phyloP scores from a whole-genome alignment of 2,888 invertebrate genomes.

The Nephrocerus scutellatus region DNA sequence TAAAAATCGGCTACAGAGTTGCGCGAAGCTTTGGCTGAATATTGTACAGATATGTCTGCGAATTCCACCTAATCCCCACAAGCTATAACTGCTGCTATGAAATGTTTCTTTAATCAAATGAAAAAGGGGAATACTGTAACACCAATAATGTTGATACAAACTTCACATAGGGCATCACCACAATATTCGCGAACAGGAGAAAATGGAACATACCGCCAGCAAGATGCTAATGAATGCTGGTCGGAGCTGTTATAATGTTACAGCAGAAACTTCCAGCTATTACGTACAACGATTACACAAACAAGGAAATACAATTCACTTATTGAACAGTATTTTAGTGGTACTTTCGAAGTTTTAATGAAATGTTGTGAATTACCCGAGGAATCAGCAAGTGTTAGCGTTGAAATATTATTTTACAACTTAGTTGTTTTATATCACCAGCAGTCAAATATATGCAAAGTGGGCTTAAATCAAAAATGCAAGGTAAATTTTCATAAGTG shows the following conservation, averaged over 20 bases:
- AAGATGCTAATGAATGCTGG: slow-evolving; percentile 99
- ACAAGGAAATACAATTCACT: too few species aligned
- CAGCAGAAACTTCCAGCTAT: slow-evolving; percentile 76
- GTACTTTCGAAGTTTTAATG: slow-evolving; percentile 79
- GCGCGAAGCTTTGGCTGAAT: slow-evolving; percentile 61
- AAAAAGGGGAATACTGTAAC: slow-evolving; percentile 64
- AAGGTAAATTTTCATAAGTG: too few species aligned
- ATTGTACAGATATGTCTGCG: slow-evolving; percentile 54
- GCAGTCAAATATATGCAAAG: slow-evolving; percentile 95
- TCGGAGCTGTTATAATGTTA: slow-evolving; percentile 86
- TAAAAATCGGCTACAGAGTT: slow-evolving; percentile 93
- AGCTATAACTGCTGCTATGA: slow-evolving; percentile 68
- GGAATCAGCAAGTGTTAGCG: slow-evolving; percentile 66
- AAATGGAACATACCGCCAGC: slow-evolving; percentile 83
- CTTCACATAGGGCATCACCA: slow-evolving; percentile 79
- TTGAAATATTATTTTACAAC: slow-evolving; percentile 87
- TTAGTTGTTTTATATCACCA: slow-evolving; percentile 94
- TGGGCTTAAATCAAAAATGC: slow-evolving; percentile 78
- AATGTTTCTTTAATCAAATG: slow-evolving; percentile 71
- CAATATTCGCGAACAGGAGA: slow-evolving; percentile 73
- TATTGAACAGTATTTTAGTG: slow-evolving; percentile 92
- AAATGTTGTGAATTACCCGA: slow-evolving; percentile 84
- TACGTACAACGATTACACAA: too few species aligned
- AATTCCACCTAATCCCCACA: slow-evolving; percentile 52
- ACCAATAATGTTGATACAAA: slow-evolving; percentile 70